phyloP scores from a whole-genome alignment of 2,888 invertebrate species.

The Megalurothrips usitatus region DNA sequence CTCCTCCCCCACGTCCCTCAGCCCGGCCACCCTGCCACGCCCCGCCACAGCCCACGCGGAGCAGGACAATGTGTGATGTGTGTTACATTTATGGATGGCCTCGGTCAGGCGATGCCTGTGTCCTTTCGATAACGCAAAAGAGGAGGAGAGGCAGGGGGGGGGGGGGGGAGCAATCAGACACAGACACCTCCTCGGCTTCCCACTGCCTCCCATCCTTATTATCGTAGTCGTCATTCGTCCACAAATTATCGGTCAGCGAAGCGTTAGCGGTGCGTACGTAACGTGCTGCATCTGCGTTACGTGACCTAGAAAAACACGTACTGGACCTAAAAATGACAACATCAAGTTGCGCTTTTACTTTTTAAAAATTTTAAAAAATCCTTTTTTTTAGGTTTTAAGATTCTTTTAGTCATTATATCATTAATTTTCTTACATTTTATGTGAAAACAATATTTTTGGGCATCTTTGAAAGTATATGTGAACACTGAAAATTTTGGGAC shows the following conservation, averaged over 20 bases:
- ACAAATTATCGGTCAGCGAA: neutral
- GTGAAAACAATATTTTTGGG: no score
- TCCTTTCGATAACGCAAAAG: conserved; percentile 3
- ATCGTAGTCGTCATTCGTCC: neutral
- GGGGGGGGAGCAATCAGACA: neutral
- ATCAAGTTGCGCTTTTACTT: no score
- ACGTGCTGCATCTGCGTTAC: no score
- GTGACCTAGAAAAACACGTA: no score
- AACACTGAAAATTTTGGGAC: no score
- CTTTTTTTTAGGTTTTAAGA: no score
- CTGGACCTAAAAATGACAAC: no score
- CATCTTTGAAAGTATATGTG: no score
- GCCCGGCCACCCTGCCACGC: neutral
- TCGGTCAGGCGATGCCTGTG: conserved; percentile 15
- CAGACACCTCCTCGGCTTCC: neutral
- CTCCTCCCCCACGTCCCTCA: neutral
- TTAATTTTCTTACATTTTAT: no score
- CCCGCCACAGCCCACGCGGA: neutral
- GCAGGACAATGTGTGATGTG: conserved; percentile 22
- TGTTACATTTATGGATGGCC: conserved; percentile 22
- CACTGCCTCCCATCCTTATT: neutral
- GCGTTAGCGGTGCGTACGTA: no score
- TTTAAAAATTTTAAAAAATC: no score
- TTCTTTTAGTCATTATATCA: no score
- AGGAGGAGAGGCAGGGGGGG: neutral